Percentiles rank a stretch among this genome's conserved stretches.
Conservation (phyloP, 2,113 vertebrate genomes). For the Ochotona curzoniae region DNA sequence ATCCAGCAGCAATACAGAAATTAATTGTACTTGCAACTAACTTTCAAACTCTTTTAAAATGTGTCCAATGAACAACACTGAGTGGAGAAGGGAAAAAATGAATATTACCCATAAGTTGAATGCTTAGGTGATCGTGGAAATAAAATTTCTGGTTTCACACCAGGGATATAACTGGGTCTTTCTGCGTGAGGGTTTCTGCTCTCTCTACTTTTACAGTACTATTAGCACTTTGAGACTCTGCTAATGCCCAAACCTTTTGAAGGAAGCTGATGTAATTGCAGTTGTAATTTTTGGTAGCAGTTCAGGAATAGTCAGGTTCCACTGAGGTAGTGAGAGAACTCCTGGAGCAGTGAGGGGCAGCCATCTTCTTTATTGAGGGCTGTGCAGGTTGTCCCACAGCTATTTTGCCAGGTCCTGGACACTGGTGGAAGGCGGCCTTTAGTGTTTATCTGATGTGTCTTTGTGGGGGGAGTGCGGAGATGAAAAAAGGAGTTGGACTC, state of each 20-base stretch:
- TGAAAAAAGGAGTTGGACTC: not conserved
- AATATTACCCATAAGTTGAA: not conserved
- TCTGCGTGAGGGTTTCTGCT: not conserved
- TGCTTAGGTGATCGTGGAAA: not conserved
- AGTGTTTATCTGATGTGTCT: not conserved
- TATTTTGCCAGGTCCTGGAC: not conserved
- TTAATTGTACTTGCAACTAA: not conserved
- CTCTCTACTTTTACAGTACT: not conserved
- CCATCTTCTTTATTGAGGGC: not conserved
- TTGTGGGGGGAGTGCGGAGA: not conserved
- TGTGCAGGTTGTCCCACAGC: not conserved
- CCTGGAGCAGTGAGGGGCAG: not conserved
- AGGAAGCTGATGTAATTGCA: not conserved
- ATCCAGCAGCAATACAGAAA: not conserved
- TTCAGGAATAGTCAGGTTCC: slow-evolving; percentile 12
- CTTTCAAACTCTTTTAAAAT: slow-evolving; percentile 20
- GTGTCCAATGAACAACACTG: not conserved
- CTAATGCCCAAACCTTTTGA: not conserved
- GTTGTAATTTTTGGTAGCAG: not conserved
- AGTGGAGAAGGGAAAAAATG: not conserved
- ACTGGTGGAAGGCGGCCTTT: not conserved
- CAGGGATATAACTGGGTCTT: not conserved
- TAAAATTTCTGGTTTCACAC: not conserved
- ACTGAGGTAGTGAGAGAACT: not conserved
- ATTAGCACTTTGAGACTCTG: not conserved